Base-by-base conservation (phyloP, 2,888 invertebrate genomes). In the Clusia tigrina region DNA sequence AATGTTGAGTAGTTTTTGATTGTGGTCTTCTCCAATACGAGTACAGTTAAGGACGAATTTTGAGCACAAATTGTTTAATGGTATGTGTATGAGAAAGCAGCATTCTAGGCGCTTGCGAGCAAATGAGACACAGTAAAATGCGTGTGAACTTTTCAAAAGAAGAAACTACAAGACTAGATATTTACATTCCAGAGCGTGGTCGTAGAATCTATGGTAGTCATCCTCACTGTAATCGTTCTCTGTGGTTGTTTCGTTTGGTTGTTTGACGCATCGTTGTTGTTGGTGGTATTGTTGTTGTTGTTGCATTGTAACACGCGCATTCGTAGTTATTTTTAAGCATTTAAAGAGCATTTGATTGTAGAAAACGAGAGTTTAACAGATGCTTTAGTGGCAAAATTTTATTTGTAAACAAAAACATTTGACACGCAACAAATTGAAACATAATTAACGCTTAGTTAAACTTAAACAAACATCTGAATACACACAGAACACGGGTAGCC, bases 201-300 rank as follows among this genome's bases (percentile, higher is more conserved):
- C 91, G 86, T 89, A 90, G 85, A 90, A 90, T 84, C 90, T 90
- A 82, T 91, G 91, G 84, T 91, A 91, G 84, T 92, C 92, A 85
- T 91, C 90, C 83, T 89, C 88, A 60, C 91, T 89, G 80, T 89
- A 87, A 68, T 79, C 73, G 70, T 81, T 75, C 74, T 79, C 77
- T 76, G 75, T 64, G 60, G 66, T 52, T 17, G 60, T 52, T 58
- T 54, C 25, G 58, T 62, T 54, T 58, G 58, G 54, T 6, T 56
- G 22, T 18, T 9, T 48, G 6, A 22, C 48, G n/a, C 42, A 15
- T 48, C 48, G 48, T 6, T 42, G 9, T n/a, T n/a, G n/a, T 42
- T 42, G 2, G 42, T 42, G n/a, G 3, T 42, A 42, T n/a, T 18
- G 18, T 48, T 48, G 18, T 62, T 65, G 42, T 58, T 1, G 26